Evolutionary conservation across 2,113 vertebrate genomes (phyloP), one percentile per base, ranked within the genome.

Genomic region (Leptodactylus fuscus): DNA sequence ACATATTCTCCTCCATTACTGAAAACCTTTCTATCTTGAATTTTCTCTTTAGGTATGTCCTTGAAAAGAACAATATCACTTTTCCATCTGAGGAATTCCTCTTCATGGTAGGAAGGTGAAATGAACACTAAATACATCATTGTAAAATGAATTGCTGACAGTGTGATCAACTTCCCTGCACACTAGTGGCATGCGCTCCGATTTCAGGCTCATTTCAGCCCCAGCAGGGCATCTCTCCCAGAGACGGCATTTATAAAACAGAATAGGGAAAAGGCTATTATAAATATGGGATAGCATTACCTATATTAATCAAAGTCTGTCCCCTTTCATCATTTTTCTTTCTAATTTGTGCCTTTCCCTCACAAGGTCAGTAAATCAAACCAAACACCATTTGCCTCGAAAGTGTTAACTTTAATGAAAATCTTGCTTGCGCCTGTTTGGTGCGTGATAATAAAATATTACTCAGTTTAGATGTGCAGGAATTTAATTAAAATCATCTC

Each of bases 251-350:
- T 94, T 95, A 93, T 95, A 95, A 95, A 92, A 93, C 91, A 93
- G 94, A 95, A 96, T 95, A 94, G 93, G 94, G 95, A 95, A 94
- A 94, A 94, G 94, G 94, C 95, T 95, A 96, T 97, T 97, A 97
- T 95, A 96, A 95, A 96, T 95, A 96, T 92, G 91, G 94, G 94
- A 94, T 94, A 96, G 93, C 95, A 96, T 97, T 97, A 97, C 96
- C 94, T 96, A 96, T 98, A 98, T 98, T 97, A 96, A 98, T 98
- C 97, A 98, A 96, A 94, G 96, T 97, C 96, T 95, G 93, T 93
- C 91, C 92, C 91, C 92, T 91, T 94, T 93, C 94, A 94, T 94
- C 88, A 92, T 92, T 96, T 96, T 95, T 96, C 95, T 96, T 95
- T 91, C 92, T 93, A 95, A 96, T 97, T 96, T 96, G 94, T 95